Percentiles rank a stretch among this genome's conserved stretches.
These are phyloP conservation scores for Nanorana parkeri DNA, from an alignment of 2,113 vertebrate genomes.

Conservation along the genomic window DNA sequence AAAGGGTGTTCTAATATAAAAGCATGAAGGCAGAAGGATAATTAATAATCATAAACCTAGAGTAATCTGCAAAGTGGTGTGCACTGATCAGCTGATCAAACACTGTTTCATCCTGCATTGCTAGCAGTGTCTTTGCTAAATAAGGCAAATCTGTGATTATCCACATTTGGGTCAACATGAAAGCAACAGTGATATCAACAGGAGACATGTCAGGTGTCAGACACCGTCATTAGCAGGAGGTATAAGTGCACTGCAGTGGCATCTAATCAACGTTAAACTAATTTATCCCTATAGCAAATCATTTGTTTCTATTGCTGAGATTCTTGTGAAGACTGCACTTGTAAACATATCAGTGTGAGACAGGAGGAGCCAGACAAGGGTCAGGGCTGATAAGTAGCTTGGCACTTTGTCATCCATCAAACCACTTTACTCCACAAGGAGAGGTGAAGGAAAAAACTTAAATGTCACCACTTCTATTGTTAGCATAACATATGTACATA, in stretches of 20 bases:
- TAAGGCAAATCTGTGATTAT: slow-evolving; percentile 22
- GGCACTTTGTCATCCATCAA: slow-evolving; percentile 1
- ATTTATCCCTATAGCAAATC: slow-evolving; percentile 14
- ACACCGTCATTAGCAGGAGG: neutral
- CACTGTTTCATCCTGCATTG: slow-evolving; percentile 38
- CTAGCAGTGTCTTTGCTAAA: slow-evolving; percentile 21
- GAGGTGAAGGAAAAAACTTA: neutral
- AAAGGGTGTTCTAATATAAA: slow-evolving; percentile 14
- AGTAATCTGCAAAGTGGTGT: slow-evolving; percentile 6
- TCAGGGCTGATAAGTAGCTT: neutral
- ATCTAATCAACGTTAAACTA: slow-evolving; percentile 20
- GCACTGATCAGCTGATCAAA: slow-evolving; percentile 46
- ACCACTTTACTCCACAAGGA: neutral
- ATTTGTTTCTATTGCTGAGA: slow-evolving; percentile 1
- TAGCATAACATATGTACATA: neutral
- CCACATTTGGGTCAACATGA: slow-evolving; percentile 43
- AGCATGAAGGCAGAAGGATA: neutral
- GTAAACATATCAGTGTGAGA: slow-evolving; percentile 14
- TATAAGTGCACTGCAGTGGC: neutral
- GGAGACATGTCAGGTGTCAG: slow-evolving; percentile 25
- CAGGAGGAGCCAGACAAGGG: neutral
- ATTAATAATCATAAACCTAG: slow-evolving; percentile 31
- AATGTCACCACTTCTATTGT: neutral
- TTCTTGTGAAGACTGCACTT: neutral
- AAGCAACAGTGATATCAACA: slow-evolving; percentile 18